These are phyloP conservation scores for Dermatemys mawii DNA, from an alignment of 2,113 vertebrate genomes.

Conservation along the genomic window DNA sequence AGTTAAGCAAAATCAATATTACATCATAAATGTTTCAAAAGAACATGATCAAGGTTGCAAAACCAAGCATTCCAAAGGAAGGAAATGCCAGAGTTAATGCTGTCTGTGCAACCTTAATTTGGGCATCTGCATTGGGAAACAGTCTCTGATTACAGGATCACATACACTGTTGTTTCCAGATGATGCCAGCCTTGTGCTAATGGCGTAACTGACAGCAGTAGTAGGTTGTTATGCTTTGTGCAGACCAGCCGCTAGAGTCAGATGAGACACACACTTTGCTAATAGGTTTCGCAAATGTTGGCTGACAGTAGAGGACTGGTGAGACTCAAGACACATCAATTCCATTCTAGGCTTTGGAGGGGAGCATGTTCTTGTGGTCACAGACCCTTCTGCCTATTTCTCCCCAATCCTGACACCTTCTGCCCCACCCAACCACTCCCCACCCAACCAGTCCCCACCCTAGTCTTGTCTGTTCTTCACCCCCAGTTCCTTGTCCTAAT, in stretches of 20 bases:
- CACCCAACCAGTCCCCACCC: not conserved
- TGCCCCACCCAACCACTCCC: not conserved
- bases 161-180: not conserved
- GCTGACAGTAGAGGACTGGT: not conserved
- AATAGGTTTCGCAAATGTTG: not conserved
- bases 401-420: too few relatives aligned
- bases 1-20: not conserved
- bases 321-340: not conserved
- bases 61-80: not conserved
- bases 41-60: not conserved
- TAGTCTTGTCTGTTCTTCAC: not conserved
- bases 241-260: not conserved
- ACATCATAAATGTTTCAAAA: not conserved
- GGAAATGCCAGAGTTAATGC: not conserved
- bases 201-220: not conserved
- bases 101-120: not conserved
- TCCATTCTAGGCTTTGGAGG: not conserved
- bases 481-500: accelerated
- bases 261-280: not conserved
- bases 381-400: not conserved
- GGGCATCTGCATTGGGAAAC: not conserved
- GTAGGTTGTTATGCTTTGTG: not conserved
- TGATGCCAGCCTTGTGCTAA: not conserved
- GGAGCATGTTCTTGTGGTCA: not conserved
- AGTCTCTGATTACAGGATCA: not conserved